Evolutionary conservation across 2,113 vertebrate species (phyloP), one percentile per base, ranked within the genome.

Genomic region (Thalassarche chlororhynchos): DNA sequence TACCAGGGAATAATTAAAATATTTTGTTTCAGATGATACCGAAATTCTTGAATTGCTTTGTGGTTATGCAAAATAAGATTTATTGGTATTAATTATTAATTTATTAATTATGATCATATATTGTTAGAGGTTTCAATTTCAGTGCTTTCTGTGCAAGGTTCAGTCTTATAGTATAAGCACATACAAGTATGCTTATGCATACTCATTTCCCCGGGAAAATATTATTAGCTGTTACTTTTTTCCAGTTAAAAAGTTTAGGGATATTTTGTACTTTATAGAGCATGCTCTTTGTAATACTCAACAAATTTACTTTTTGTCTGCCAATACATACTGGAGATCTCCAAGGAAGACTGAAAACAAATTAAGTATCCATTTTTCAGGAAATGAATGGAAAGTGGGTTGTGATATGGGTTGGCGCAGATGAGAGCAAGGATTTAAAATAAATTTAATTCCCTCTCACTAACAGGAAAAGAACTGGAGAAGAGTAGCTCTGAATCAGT

Each of bases 401-500:
- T 81, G 34, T 54, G 60, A 70, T 89, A 58, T 11, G n/a, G 18
- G 6, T 64, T 81, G 60, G 26, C 0, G 0, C 17, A 84, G 55
- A 66, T 51, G 65, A 42, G 38, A 92, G n/a, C 15, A 36, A 51
- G 32, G 38, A n/a, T 70, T 92, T 70, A 42, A 60, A 89, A 83
- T 34, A 60, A 68, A 65, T 74, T 51, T 77, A 69, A 84, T 74
- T 84, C 9, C 13, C 13, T 70, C 58, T 89, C 17, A 8, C n/a
- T 58, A 77, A 42, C 5, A 66, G 28, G 17, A 58, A 61, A 86
- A 94, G 31, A 90, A 40, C 34, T 89, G 47, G 72, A 84, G 76
- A 83, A 78, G 60, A 54, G 46, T 75, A 66, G 68, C 46, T 84
- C 86, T 89, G 89, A 92, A 96, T 77, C 76, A 84, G 60, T 89